phyloP scores from a whole-genome alignment of 1,140 invertebrate species.

The Drosophila hydei region DNA sequence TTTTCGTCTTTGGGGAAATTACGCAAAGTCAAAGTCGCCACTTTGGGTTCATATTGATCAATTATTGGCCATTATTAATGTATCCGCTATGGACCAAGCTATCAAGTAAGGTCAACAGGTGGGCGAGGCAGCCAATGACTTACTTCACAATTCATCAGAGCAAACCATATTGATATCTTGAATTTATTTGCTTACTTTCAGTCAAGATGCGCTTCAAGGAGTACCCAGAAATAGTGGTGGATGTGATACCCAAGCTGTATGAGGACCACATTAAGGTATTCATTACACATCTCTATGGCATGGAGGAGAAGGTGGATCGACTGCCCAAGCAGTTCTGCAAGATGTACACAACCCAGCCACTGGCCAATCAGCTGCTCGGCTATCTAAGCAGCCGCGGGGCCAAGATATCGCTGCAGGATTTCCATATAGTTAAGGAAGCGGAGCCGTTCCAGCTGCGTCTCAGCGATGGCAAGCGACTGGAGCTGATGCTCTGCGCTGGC shows the following conservation, averaged over 20 bases:
- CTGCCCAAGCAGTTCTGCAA: slow-evolving; percentile 56
- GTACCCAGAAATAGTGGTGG: slow-evolving; percentile 56
- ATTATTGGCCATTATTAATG: slow-evolving; percentile 25
- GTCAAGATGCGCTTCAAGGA: slow-evolving; percentile 48
- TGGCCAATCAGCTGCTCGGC: slow-evolving; percentile 44
- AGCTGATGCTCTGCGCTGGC: slow-evolving; percentile 60
- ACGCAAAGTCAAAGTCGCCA: slow-evolving; percentile 37
- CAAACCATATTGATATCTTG: not conserved
- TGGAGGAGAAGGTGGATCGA: slow-evolving; percentile 40
- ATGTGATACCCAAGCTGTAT: slow-evolving; percentile 60
- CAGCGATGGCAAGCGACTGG: slow-evolving; percentile 53
- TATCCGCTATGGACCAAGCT: slow-evolving; percentile 24
- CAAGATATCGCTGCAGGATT: slow-evolving; percentile 40
- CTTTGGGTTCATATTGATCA: slow-evolving; percentile 20
- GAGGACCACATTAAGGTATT: slow-evolving; percentile 55
- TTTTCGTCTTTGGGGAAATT: slow-evolving; percentile 26
- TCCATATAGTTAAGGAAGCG: slow-evolving; percentile 43
- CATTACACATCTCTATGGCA: slow-evolving; percentile 40
- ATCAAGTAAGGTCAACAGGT: slow-evolving; percentile 11
- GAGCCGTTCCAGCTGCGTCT: slow-evolving; percentile 47
- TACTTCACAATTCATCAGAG: too few relatives aligned
- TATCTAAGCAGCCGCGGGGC: slow-evolving; percentile 37
- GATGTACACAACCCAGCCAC: slow-evolving; percentile 59
- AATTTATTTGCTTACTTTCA: not conserved
- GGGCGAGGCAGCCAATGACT: slow-evolving; percentile 13